phyloP scores from a whole-genome alignment of 1,140 invertebrate species.

The Ridgeia piscesae region DNA sequence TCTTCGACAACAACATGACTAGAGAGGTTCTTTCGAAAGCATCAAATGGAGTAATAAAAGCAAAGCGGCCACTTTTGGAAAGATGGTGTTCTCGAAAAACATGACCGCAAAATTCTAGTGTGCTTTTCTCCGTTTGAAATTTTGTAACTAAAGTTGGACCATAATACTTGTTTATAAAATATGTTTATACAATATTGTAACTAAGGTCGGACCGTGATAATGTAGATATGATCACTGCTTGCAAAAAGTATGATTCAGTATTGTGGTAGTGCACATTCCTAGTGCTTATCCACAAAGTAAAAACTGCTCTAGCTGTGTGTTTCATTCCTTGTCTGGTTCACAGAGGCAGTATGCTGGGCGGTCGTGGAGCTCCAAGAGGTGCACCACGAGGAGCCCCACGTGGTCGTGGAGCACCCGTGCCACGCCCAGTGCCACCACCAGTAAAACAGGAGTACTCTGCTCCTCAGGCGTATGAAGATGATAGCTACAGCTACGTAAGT shows the following conservation, averaged over 20 bases:
- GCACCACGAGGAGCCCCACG: background rate
- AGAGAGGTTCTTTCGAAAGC: no score
- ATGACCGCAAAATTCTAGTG: no score
- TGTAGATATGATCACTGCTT: background rate
- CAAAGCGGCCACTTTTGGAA: no score
- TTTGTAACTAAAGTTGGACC: no score
- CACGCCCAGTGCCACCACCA: background rate
- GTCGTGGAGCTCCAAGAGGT: background rate
- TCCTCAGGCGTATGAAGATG: background rate
- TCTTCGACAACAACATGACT: no score
- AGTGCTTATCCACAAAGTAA: background rate
- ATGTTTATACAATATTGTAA: no score
- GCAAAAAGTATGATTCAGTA: background rate
- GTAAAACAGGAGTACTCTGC: background rate
- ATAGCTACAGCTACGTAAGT: background rate
- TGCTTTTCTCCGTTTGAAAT: no score
- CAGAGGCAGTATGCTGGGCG: constrained; percentile 12
- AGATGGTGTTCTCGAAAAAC: no score
- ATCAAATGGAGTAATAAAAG: no score
- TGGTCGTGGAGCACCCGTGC: background rate
- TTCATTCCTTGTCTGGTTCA: background rate
- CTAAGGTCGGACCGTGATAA: background rate
- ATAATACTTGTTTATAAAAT: no score
- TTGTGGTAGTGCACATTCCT: background rate
- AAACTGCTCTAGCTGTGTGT: background rate